Conservation (phyloP, 2,888 invertebrate species). For the Acrobeloides nanus region DNA sequence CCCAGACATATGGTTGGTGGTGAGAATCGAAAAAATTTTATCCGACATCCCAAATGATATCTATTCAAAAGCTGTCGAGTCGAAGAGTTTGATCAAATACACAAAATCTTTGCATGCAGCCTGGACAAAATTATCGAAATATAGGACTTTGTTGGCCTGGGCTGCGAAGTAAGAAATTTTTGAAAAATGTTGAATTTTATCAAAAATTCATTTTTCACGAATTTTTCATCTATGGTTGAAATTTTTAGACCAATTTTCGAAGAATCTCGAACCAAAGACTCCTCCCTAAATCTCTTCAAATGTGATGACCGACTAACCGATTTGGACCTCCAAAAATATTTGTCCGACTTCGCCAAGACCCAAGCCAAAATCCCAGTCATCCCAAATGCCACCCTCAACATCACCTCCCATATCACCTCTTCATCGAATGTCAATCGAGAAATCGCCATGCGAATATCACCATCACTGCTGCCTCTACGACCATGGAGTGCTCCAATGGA, state of each 20-base stretch:
- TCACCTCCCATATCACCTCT: constrained; percentile 11
- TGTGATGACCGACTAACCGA: constrained; percentile 42
- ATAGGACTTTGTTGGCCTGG: constrained; percentile 47
- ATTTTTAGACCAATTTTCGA: too few species aligned
- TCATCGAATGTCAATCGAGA: constrained; percentile 16
- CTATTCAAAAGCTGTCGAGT: constrained; percentile 39
- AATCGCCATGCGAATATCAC: constrained; percentile 75
- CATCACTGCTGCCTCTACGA: constrained; percentile 69
- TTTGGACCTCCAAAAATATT: constrained; percentile 37
- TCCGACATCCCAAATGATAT: constrained; percentile 29
- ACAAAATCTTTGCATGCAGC: constrained; percentile 39
- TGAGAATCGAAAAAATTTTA: constrained; percentile 41
- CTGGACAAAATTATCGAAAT: constrained; percentile 29
- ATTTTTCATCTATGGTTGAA: neutral
- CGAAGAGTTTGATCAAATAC: constrained; percentile 36
- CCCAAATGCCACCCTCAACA: constrained; percentile 16
- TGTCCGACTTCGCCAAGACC: constrained; percentile 31
- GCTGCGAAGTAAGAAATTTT: constrained; percentile 26
- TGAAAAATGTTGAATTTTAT: too few species aligned
- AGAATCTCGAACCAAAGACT: too few species aligned
- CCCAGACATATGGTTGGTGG: constrained; percentile 35
- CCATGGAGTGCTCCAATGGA: constrained; percentile 31
- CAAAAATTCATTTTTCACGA: too few species aligned
- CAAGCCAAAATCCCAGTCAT: too few species aligned
- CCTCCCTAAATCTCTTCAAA: constrained; percentile 27